Conservation (phyloP, 2,113 vertebrate genomes). For the Fregata magnificens region DNA sequence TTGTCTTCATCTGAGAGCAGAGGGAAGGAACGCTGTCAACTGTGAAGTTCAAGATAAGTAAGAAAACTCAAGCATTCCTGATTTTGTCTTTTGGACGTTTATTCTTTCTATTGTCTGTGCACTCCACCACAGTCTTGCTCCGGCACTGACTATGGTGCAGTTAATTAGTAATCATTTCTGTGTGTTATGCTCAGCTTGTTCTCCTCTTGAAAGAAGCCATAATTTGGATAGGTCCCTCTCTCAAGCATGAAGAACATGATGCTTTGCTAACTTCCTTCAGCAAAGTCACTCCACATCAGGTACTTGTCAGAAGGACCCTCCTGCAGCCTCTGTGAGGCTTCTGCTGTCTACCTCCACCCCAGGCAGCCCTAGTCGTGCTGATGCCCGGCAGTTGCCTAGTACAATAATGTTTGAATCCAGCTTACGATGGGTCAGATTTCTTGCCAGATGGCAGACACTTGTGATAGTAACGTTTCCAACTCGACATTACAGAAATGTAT, state of each 20-base stretch:
- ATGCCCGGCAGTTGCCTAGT: not conserved
- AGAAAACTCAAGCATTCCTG: not conserved
- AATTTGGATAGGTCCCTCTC: not conserved
- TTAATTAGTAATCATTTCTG: not conserved
- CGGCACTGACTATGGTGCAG: not conserved
- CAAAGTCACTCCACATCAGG: not conserved
- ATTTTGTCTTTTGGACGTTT: not conserved
- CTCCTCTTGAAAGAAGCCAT: not conserved
- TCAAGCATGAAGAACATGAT: not conserved
- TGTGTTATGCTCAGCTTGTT: not conserved
- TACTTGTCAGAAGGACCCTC: not conserved
- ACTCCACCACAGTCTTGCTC: not conserved
- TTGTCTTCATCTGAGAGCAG: not conserved
- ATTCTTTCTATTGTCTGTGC: not conserved
- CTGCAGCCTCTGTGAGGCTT: not conserved
- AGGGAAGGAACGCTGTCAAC: not conserved
- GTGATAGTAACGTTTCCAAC: not conserved
- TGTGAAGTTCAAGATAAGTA: not conserved
- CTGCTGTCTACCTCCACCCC: not conserved
- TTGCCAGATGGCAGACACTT: not conserved
- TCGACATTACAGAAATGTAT: not conserved
- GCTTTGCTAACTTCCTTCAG: not conserved
- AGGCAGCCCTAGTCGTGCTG: not conserved
- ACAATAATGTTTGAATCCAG: not conserved
- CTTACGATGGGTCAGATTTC: accelerated